Evolutionary conservation across 2,797 vertebrate species (phyloP).

Genomic region (Apogon talboti): DNA sequence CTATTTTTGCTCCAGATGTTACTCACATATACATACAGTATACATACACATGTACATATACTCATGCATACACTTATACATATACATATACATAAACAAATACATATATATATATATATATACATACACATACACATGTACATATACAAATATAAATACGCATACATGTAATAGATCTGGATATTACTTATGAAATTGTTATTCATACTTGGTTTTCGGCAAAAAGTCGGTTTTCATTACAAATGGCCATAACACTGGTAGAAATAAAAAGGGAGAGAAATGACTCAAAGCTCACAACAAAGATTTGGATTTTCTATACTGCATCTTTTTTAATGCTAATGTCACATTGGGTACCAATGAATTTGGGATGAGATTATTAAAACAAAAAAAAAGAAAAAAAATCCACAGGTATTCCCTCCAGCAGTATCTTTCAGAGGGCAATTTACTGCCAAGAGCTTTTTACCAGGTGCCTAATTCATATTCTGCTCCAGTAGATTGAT

Average conservation of each 20-base stretch:
- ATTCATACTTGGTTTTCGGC: neutral
- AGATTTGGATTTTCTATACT: neutral
- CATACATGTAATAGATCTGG: neutral
- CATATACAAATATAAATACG: no score
- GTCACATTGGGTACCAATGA: neutral
- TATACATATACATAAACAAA: no score
- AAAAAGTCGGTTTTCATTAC: slow-evolving; percentile 13
- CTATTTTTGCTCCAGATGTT: no score
- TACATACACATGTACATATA: no score
- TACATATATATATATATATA: no score
- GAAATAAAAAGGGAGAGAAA: neutral
- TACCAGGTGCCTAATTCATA: neutral
- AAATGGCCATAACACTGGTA: neutral
- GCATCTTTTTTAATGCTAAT: slow-evolving; percentile 3
- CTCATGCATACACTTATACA: no score
- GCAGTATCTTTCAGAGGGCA: slow-evolving; percentile 21
- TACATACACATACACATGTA: no score
- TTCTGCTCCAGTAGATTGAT: slow-evolving; percentile 21
- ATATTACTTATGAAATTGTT: neutral
- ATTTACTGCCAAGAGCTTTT: slow-evolving; percentile 12
- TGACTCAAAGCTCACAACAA: neutral
- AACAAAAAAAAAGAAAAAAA: slow-evolving; percentile 19
- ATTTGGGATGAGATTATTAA: slow-evolving; percentile 3
- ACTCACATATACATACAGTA: no score
- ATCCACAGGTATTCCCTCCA: slow-evolving; percentile 6